Base-by-base conservation (phyloP, 1,140 invertebrate species). In the Aphis craccivora region DNA sequence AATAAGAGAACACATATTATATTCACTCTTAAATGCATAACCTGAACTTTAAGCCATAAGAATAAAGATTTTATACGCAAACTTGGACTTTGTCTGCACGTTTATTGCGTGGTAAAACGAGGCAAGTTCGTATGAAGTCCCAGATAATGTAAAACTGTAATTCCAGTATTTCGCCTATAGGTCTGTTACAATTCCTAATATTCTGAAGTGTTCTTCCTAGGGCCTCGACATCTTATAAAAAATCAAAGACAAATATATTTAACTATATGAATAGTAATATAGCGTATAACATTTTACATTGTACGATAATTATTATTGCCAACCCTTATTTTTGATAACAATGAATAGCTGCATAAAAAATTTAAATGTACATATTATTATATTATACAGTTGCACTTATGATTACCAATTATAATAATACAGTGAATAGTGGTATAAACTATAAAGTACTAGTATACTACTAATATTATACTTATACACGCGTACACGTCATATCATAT, bases 71-170 rank as follows among this genome's bases (percentile, higher is more conserved):
- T 25, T 60, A 40, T 40, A 60, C 30, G 30, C 23, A 60, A 9
- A 30, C 55, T 60, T 30, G 55, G 25, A 60, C 30, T 60, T 60
- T 30, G 6, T 60, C 2, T 60, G 55, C 55, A 60, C 55, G 55
- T 60, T 8, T 51, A 87, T 94, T 95, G n/a, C 90, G 94, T 0
- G 95, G 95, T 92, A 94, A 94, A 23, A 94, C 95, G 7, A 95
- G 95, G 91, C 95, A 95, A 94, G 95, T 96, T 95, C 96, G 95
- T 51, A 94, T 90, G 89, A 95, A 94, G 94, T 95, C 92, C 45
- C 93, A 81, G 94, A 94, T 94, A 8, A 81, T 51, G 37, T 92
- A 94, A 94, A 51, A 45, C 67, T 37, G 37, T 94, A 45, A 93
- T 95, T 40, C 94, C 94, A 1, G 37, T 40, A 51, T 14, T 18